Base-by-base conservation (phyloP, 1,140 invertebrate genomes). In the Tetraneura akinire region DNA sequence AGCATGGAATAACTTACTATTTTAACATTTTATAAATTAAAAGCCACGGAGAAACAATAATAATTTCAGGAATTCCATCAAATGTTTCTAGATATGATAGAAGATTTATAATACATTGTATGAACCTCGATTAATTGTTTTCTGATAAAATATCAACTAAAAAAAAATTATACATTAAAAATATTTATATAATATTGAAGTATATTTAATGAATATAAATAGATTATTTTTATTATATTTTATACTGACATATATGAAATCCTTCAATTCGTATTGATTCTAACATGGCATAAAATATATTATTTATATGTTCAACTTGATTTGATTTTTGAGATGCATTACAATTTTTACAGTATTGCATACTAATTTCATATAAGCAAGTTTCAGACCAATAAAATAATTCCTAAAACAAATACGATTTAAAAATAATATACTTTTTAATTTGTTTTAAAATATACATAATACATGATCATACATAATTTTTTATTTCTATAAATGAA, bases 21-120 rank as follows among this genome's bases (percentile, higher is more conserved):
- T 91, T 89, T 42, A 95, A 86, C 81, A 95, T 89, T 82, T 90
- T 90, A 87, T 95, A 92, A 80, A 97, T 86, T 60, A 96, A 85
- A 74, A 94, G 92, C 94, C 94, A 96, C 16, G 93, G 92, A n/a
- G 89, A 84, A 10, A 94, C 88, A 18, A 90, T 90, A 78, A 90
- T 90, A 51, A 66, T 74, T 23, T 81, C 80, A 8, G 55, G 32
- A 55, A 55, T 82, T 16, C 57, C 70, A 55, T 89, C 89, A n/a
- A 88, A 85, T 13, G 88, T 85, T 83, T 93, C 93, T 80, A 92
- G 90, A 87, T 92, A 89, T 84, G 91, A 89, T 76, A 92, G 88
- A 14, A 95, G 90, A 80, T 90, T 89, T 60, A 92, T 90, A 16
- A 96, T 86, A 84, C 91, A 92, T 83, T 93, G 89, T 1, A 94